Base-by-base conservation (phyloP, 2,113 vertebrate species). In the Mus spicilegus region DNA sequence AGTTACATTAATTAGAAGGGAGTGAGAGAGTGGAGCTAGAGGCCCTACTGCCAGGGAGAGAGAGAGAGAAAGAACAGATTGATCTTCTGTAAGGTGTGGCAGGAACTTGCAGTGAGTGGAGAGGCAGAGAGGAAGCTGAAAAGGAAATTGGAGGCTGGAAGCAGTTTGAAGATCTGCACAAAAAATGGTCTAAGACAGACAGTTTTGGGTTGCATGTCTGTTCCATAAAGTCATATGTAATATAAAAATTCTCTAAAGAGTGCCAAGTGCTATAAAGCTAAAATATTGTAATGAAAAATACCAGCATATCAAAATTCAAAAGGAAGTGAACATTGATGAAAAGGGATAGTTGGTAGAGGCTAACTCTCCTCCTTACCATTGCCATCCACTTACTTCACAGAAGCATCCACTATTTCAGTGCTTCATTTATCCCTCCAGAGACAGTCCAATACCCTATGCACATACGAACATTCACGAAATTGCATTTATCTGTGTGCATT, bases 1-100 rank as follows among this genome's bases (percentile, higher is more conserved):
- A 94, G 96, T 97, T 97, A 93, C 92, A 78, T 95, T 93, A 89
- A 95, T 87, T 92, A 78, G 84, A 89, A 6, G 14, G 56, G 72
- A 88, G 70, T n/a, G 4, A 26, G 49, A 80, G 75, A 90, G 73
- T 51, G 80, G 49, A 95, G 78, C 75, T 85, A 28, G 85, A 93
- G 84, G 91, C 80, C 63, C 36, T 70, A 90, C 61, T 92, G 75
- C 46, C 58, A 95, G 70, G 46, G 36, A 96, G 51, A 84, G 84
- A 97, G 61, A 22, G 42, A 42, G 42, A 42, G 42, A 77, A 3
- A 76, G 73, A 76, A 19, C 22, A 93, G 69, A 54, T 69, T n/a
- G 76, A 10, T 73, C 39, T 91, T 91, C 70, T 78, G 20, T 56
- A 87, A 94, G 81, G 88, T 88, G 92, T 91, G 87, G 73, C 51